Percentiles rank a stretch among this genome's conserved stretches.
These are phyloP conservation scores for Meandrusa payeni DNA, from an alignment of 2,888 invertebrate genomes.

Conservation along the genomic window DNA sequence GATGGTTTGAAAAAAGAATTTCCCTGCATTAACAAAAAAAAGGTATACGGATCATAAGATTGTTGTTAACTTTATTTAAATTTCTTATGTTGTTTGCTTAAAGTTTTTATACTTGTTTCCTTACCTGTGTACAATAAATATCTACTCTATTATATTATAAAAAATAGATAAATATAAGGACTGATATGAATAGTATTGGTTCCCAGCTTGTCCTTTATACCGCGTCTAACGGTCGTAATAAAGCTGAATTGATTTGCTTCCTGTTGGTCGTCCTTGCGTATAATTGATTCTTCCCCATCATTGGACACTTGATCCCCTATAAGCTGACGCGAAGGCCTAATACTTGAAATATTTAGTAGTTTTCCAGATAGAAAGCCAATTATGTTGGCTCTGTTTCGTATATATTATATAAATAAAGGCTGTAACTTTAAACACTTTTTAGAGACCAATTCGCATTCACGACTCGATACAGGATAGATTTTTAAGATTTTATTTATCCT, in stretches of 20 bases:
- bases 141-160: no score
- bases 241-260: slow-evolving; percentile 73
- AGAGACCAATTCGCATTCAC: no score
- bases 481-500: no score
- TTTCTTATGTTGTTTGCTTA: no score
- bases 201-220: slow-evolving; percentile 31
- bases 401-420: slow-evolving; percentile 5
- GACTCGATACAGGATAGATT: no score
- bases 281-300: slow-evolving; percentile 78
- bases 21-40: no score
- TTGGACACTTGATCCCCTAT: slow-evolving; percentile 50
- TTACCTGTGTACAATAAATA: no score
- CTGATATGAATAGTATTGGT: slow-evolving; percentile 12
- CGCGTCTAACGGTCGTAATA: slow-evolving; percentile 52
- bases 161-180: background rate
- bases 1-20: no score
- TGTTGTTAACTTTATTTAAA: no score
- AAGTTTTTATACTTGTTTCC: no score
- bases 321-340: slow-evolving; percentile 42
- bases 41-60: no score
- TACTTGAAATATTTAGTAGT: slow-evolving; percentile 59
- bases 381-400: slow-evolving; percentile 9
- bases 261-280: slow-evolving; percentile 73
- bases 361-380: slow-evolving; percentile 27
- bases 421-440: no score